These are phyloP conservation scores for Agonopterix subpropinquella DNA, from an alignment of 2,888 invertebrate species.

Conservation along the genomic window DNA sequence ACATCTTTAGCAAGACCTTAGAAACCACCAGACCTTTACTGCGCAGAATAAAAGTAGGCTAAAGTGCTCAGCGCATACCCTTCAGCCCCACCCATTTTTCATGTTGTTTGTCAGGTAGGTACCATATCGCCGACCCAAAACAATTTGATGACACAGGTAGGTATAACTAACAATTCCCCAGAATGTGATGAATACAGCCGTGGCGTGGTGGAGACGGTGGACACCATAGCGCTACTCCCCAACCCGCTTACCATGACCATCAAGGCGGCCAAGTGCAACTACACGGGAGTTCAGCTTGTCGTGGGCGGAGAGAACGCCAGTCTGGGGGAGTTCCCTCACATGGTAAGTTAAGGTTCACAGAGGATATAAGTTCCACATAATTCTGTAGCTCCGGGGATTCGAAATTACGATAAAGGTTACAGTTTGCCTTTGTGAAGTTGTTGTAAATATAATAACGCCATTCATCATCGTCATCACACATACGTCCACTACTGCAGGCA, in stretches of 20 bases:
- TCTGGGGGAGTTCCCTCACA: constrained; percentile 79
- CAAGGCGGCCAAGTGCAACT: constrained; percentile 69
- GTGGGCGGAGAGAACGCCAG: constrained; percentile 75
- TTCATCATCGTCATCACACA: not conserved
- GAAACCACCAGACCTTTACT: too few species aligned
- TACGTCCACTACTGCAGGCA: too few species aligned
- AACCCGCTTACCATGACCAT: constrained; percentile 59
- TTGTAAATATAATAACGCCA: too few species aligned
- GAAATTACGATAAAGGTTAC: not conserved
- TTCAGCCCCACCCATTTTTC: too few species aligned
- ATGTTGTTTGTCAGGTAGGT: too few species aligned
- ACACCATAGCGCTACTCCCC: constrained; percentile 68
- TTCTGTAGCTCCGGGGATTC: not conserved
- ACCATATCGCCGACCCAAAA: too few species aligned
- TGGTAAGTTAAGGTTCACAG: constrained; percentile 55
- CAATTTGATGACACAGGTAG: too few species aligned
- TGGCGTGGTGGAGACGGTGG: constrained; percentile 59
- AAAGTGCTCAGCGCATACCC: too few species aligned
- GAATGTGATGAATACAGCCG: constrained; percentile 77
- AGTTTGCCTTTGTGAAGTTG: too few species aligned
- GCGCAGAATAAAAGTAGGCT: too few species aligned
- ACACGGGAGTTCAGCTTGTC: constrained; percentile 72
- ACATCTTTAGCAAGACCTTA: too few species aligned
- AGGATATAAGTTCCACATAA: too few species aligned
- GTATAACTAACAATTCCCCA: constrained; percentile 21